Conservation (phyloP, 2,113 vertebrate species). For the Cyprinus carpio region DNA sequence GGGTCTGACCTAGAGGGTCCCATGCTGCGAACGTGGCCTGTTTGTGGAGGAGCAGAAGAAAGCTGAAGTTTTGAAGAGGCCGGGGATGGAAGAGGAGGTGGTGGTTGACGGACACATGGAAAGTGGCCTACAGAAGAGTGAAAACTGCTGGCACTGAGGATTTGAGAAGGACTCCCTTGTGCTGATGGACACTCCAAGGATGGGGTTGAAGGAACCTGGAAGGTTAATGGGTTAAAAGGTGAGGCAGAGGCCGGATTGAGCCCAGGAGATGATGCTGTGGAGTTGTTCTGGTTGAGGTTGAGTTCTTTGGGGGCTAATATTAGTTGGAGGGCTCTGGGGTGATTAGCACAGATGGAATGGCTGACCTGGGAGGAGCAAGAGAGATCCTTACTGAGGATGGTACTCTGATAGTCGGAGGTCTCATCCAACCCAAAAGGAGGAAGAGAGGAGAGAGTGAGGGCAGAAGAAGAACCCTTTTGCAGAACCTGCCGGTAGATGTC, state of each 20-base stretch:
- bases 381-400: conserved; percentile 85
- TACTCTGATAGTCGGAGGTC: conserved; percentile 90
- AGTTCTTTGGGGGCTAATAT: conserved; percentile 88
- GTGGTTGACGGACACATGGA: conserved; percentile 67
- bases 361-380: conserved; percentile 85
- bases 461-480: conserved; percentile 87
- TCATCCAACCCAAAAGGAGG: conserved; percentile 92
- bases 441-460: conserved; percentile 86
- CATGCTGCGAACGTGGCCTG: conserved; percentile 9
- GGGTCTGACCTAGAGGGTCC: conserved; percentile 36
- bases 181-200: conserved; percentile 76
- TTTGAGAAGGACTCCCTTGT: conserved; percentile 73
- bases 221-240: conserved; percentile 79
- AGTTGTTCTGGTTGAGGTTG: conserved; percentile 81
- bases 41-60: conserved; percentile 33
- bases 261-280: conserved; percentile 75
- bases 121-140: conserved; percentile 62
- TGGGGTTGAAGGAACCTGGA: conserved; percentile 70
- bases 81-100: conserved; percentile 62
- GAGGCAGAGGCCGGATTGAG: conserved; percentile 76
- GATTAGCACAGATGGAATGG: conserved; percentile 85
- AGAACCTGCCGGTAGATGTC: conserved; percentile 94
- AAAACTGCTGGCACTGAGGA: conserved; percentile 72
- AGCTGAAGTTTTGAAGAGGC: conserved; percentile 50
- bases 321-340: conserved; percentile 87